Conservation (phyloP, 2,797 vertebrate species). For the Amniataba percoides region DNA sequence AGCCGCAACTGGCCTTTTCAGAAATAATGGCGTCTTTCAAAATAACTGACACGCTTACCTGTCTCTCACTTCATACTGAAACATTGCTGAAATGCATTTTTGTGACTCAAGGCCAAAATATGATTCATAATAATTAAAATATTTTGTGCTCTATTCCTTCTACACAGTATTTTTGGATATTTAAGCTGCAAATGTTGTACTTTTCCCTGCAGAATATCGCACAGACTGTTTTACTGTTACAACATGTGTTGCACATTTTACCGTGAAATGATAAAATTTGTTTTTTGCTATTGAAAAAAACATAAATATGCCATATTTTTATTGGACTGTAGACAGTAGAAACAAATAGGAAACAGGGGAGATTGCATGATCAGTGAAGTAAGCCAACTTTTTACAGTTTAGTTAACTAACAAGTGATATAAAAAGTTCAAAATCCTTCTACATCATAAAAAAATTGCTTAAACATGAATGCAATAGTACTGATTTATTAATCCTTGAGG, state of each 20-base stretch:
- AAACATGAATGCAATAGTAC: neutral
- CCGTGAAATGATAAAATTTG: neutral
- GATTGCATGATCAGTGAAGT: neutral
- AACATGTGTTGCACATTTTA: neutral
- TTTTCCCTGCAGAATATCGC: neutral
- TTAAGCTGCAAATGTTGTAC: neutral
- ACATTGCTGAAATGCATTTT: slow-evolving; percentile 13
- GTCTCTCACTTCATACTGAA: slow-evolving; percentile 18
- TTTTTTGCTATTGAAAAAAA: neutral
- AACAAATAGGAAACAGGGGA: neutral
- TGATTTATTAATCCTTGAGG: neutral
- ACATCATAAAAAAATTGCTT: neutral
- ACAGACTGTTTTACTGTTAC: neutral
- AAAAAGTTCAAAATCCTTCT: neutral
- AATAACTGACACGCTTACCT: slow-evolving; percentile 31
- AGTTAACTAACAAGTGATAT: neutral
- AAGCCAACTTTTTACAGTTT: neutral
- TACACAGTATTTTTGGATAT: neutral
- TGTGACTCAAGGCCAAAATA: slow-evolving; percentile 10
- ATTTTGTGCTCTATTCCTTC: neutral
- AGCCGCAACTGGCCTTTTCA: slow-evolving; percentile 43
- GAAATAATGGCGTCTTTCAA: slow-evolving; percentile 48
- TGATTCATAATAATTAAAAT: neutral
- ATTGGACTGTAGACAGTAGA: neutral
- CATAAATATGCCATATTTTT: neutral